phyloP scores from a whole-genome alignment of 2,113 vertebrate species.

The Sylvia atricapilla region DNA sequence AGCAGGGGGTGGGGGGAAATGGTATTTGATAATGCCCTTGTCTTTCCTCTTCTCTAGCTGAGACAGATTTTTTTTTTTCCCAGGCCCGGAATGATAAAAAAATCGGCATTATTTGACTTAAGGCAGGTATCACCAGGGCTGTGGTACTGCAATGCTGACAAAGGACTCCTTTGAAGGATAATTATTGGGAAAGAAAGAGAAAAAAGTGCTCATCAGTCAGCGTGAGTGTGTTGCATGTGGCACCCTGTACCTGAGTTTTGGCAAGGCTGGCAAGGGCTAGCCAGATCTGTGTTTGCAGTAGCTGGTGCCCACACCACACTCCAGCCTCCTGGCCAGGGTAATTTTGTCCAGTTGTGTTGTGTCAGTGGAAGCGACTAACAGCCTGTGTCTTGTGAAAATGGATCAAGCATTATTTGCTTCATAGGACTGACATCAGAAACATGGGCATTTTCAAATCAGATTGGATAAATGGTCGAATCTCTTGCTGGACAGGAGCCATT shows the following conservation, averaged over 20 bases:
- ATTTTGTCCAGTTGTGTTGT: background rate
- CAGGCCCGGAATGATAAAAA: background rate
- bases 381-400: background rate
- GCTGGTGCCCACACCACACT: background rate
- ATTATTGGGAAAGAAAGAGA: background rate
- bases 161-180: background rate
- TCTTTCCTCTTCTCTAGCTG: background rate
- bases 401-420: background rate
- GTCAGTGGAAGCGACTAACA: background rate
- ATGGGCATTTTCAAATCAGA: background rate
- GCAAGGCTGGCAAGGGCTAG: background rate
- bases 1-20: background rate
- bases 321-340: background rate
- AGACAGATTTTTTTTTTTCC: background rate
- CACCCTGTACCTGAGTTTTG: background rate
- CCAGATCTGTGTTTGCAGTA: background rate
- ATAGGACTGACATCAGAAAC: background rate
- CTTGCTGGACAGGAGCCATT: background rate
- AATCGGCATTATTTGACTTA: background rate
- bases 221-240: background rate
- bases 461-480: constrained; percentile 5
- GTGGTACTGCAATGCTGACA: background rate
- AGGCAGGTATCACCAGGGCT: background rate
- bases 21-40: background rate
- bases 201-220: background rate